Percentiles rank a stretch among this genome's conserved stretches.
Evolutionary conservation across 1,140 invertebrate genomes (phyloP).

Genomic region (Nylanderia fulva): DNA sequence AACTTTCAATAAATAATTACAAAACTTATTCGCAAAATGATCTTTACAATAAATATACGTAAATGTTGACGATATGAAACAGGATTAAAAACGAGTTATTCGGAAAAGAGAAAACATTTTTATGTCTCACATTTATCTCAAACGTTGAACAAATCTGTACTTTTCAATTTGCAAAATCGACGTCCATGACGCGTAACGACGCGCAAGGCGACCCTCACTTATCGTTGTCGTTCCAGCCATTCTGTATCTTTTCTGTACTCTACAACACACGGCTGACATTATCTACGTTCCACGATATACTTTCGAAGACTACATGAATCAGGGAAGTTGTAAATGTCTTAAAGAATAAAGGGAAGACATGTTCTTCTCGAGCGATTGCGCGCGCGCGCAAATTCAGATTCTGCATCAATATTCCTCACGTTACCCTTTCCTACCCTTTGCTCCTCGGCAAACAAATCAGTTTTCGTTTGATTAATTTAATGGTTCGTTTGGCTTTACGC

Average conservation of each 20-base stretch:
- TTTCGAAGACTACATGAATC: constrained; percentile 15
- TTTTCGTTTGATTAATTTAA: constrained; percentile 78
- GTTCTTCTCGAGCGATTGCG: constrained; percentile 69
- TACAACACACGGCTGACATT: neutral
- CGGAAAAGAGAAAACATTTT: neutral
- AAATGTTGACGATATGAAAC: neutral
- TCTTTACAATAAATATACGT: too few species aligned
- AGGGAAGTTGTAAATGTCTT: constrained; percentile 16
- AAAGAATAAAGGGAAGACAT: neutral
- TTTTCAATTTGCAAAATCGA: constrained; percentile 7
- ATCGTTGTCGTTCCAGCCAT: neutral
- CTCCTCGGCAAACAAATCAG: constrained; percentile 74
- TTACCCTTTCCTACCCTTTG: constrained; percentile 66
- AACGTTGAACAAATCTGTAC: neutral
- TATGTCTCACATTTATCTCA: neutral
- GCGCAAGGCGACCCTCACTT: neutral
- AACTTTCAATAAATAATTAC: neutral
- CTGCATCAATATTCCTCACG: constrained; percentile 69
- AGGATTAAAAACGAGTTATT: neutral
- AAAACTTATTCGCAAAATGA: neutral
- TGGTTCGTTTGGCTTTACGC: constrained; percentile 73
- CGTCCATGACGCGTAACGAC: neutral
- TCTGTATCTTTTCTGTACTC: neutral
- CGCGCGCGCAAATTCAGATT: constrained; percentile 71
- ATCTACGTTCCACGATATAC: constrained; percentile 9